A percentile compares a stretch with the other conserved stretches of the same genome.
Conservation (phyloP, 1,140 invertebrate genomes). For the Colletes gigas region DNA sequence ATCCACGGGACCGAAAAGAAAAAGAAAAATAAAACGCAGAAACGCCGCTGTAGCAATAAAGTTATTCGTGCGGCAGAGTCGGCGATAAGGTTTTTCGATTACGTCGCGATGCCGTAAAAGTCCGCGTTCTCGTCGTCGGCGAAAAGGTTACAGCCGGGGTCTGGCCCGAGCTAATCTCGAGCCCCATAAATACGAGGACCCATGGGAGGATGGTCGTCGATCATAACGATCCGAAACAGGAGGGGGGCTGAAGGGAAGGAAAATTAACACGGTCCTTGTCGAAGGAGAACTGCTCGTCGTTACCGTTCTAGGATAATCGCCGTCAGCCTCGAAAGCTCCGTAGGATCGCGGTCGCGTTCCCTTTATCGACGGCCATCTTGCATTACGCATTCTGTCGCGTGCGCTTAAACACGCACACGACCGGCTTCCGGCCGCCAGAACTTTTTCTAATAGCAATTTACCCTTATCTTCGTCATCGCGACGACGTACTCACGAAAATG, state of each 20-base stretch:
- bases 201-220: slow-evolving; percentile 37
- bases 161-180: slow-evolving; percentile 44
- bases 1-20: too few relatives aligned
- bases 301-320: slow-evolving; percentile 37
- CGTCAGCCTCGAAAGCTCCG: not conserved
- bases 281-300: slow-evolving; percentile 26
- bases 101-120: slow-evolving; percentile 34
- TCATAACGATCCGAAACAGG: slow-evolving; percentile 33
- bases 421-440: slow-evolving; percentile 5
- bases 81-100: slow-evolving; percentile 52
- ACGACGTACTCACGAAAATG: slow-evolving; percentile 12
- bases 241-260: not conserved
- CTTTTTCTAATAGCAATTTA: slow-evolving; percentile 56
- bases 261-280: slow-evolving; percentile 52
- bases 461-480: slow-evolving; percentile 26
- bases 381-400: slow-evolving; percentile 52
- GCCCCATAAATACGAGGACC: slow-evolving; percentile 45
- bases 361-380: slow-evolving; percentile 35
- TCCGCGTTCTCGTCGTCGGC: slow-evolving; percentile 8
- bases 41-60: not conserved
- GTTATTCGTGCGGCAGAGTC: slow-evolving; percentile 38
- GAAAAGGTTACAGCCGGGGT: slow-evolving; percentile 13
- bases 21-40: not conserved
- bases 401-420: slow-evolving; percentile 38
- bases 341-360: not conserved